Conservation (phyloP, 2,113 vertebrate species). For the Willisornis vidua region DNA sequence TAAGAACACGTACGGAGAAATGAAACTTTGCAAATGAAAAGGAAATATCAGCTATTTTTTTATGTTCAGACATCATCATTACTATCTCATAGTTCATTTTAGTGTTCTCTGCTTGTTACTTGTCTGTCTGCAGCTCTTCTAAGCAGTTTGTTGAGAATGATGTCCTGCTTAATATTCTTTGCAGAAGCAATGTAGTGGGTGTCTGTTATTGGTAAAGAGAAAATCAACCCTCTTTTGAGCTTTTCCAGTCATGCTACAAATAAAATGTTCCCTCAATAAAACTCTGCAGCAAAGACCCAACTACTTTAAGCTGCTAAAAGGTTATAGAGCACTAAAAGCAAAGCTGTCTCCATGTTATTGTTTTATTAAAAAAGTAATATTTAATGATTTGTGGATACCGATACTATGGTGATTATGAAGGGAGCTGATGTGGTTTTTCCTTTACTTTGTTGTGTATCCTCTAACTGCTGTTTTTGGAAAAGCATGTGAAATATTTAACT, state of each 20-base stretch:
- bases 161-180: background rate
- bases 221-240: background rate
- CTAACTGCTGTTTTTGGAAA: background rate
- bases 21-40: background rate
- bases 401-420: rapidly evolving
- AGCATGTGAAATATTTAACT: background rate
- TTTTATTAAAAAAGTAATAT: background rate
- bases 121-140: background rate
- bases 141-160: background rate
- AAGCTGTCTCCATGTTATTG: background rate
- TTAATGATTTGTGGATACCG: background rate
- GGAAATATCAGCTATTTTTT: background rate
- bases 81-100: background rate
- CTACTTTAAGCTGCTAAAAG: background rate
- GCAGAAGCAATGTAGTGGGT: background rate
- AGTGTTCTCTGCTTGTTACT: background rate
- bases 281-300: background rate
- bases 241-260: background rate
- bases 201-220: background rate
- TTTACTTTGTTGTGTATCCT: background rate
- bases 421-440: background rate
- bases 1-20: background rate
- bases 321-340: background rate
- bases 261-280: background rate
- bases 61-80: background rate